phyloP scores from a whole-genome alignment of 2,113 vertebrate genomes.

The Drymodes brunneopygia region DNA sequence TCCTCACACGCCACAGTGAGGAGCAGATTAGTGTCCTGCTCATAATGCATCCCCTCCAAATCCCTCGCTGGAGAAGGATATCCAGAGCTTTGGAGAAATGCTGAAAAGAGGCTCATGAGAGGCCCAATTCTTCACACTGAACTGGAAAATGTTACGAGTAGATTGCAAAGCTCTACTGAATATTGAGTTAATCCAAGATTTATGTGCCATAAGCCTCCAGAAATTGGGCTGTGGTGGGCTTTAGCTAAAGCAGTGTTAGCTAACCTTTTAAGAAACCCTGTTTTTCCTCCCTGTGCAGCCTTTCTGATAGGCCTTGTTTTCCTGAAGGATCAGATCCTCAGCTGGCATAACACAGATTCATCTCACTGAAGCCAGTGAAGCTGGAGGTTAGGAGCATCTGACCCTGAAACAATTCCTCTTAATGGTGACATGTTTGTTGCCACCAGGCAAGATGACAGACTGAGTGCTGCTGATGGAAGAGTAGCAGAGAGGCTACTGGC shows the following conservation, averaged over 20 bases:
- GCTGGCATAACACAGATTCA: neutral
- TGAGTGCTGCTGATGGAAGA: neutral
- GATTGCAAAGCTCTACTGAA: constrained; percentile 38
- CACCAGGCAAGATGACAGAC: neutral
- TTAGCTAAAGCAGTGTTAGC: constrained; percentile 58
- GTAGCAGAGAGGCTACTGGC: neutral
- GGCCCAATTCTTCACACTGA: constrained; percentile 34
- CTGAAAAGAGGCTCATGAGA: constrained; percentile 49
- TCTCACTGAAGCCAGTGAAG: neutral
- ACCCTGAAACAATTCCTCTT: neutral
- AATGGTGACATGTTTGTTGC: neutral
- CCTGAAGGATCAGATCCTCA: neutral
- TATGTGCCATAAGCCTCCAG: constrained; percentile 17
- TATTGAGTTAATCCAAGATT: constrained; percentile 59
- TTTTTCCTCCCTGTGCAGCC: neutral
- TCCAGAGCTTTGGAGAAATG: constrained; percentile 43
- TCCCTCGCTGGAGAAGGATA: constrained; percentile 25
- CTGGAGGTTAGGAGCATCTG: neutral
- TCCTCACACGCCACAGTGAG: neutral
- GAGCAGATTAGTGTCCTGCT: constrained; percentile 41
- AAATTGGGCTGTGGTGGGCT: constrained; percentile 19
- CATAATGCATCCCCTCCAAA: constrained; percentile 19
- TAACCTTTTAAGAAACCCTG: constrained; percentile 43
- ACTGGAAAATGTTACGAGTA: constrained; percentile 8
- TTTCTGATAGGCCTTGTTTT: neutral